Base-by-base conservation (phyloP, 2,888 invertebrate species). In the Aspidiotus destructor region DNA sequence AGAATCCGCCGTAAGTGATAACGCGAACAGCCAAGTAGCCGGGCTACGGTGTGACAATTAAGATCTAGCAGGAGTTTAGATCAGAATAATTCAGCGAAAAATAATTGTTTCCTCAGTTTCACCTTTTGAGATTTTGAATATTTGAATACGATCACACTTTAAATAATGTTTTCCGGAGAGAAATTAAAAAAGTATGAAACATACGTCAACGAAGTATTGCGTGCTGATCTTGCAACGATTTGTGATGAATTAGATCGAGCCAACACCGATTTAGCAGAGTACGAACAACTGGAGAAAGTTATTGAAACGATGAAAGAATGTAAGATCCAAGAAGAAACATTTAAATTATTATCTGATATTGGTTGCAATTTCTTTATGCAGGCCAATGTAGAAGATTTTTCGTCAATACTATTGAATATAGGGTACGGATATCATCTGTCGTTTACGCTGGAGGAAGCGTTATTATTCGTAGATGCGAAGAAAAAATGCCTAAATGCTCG, bases 341-440 rank as follows among this genome's bases (percentile, higher is more conserved):
- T 86, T 62, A 86, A 86, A 74, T 86, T 86, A 0, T 82, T 86
- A 78, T 82, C 92, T 41, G 88, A 92, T 75, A 78, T 93, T 42
- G 92, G 92, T n/a, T 86, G 87, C 73, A 88, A 87, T 76, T 87
- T 91, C 73, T 92, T 88, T 74, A 85, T 89, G 76, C 86, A 91
- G 76, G 89, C 89, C 0, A 79, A 84, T 68, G 84, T 91, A 64
- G 78, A 81, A 63, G 85, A 88, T 75, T 79, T 85, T 1, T 83
- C 85, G 0, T 81, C 78, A 54, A 83, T 92, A 63, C 78, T 86
- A 40, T 81, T 92, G 40, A 83, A 88, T 75, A 79, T 92, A 70
- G 92, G 92, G 0, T 82, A 87, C 73, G 86, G 88, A 65, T 82
- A 86, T 74, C 91, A 82, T 76, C 77, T 92, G 44, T 88, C 91